Conservation (phyloP, 1,140 invertebrate genomes). For the Drosophila rufa region DNA sequence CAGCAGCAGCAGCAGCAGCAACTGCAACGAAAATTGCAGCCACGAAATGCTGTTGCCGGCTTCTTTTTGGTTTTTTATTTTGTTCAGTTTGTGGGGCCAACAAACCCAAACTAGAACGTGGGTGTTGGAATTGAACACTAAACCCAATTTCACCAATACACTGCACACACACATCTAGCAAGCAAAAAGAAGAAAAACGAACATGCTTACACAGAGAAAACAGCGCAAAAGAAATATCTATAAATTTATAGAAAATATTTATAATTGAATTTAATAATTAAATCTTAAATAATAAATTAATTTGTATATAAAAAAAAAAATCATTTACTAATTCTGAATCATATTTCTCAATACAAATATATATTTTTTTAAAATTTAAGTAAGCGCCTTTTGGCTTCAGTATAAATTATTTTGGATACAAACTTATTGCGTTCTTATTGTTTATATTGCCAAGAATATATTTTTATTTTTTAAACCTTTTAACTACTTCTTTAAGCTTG, state of each 20-base stretch:
- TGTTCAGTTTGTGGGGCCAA: slow-evolving; percentile 56
- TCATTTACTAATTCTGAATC: no score
- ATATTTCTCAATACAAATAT: no score
- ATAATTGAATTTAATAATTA: no score
- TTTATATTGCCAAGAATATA: no score
- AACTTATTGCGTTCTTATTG: no score
- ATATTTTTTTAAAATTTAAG: no score
- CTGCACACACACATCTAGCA: slow-evolving; percentile 20
- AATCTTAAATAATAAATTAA: no score
- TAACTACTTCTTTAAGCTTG: no score
- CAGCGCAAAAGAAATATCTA: background rate
- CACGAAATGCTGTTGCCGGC: slow-evolving; percentile 48
- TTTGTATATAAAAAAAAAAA: no score
- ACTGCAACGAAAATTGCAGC: slow-evolving; percentile 43
- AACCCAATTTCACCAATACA: slow-evolving; percentile 78
- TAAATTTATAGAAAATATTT: background rate
- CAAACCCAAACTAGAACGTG: slow-evolving; percentile 79
- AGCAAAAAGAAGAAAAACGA: slow-evolving; percentile 24
- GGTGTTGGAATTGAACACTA: slow-evolving; percentile 80
- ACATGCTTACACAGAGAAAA: slow-evolving; percentile 7
- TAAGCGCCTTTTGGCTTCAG: no score
- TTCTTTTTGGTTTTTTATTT: slow-evolving; percentile 25
- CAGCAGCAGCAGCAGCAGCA: slow-evolving; percentile 37
- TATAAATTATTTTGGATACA: no score
- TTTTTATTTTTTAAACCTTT: no score